Evolutionary conservation across 2,113 vertebrate genomes (phyloP), one percentile per base, ranked within the genome.

Genomic region (Sardina pilchardus): DNA sequence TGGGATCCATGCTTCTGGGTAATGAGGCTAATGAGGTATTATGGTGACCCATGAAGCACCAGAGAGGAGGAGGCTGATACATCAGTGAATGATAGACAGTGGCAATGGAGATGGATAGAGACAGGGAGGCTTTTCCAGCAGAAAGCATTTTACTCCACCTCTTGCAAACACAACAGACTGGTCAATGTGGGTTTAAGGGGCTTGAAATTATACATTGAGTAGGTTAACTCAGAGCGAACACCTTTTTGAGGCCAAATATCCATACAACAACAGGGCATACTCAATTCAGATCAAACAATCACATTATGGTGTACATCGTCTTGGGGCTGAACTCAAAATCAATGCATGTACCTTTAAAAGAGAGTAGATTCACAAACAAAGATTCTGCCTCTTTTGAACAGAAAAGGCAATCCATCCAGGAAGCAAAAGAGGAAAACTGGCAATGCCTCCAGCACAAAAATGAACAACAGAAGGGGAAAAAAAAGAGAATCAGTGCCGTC

Each of bases 381-480:
- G 59, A 56, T 42, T 42, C 39, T 39, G 39, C 39, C 5, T n/a
- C 21, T 63, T 63, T 63, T 63, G 4, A 63, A 24, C 6, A n/a
- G 21, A 26, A 3, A 10, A 71, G 63, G 24, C 56, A n/a, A 63
- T n/a, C 6, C 24, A 63, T 34, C 3, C 4, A 34, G 30, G 21
- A 78, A 78, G 16, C 14, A 78, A 16, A 34, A 78, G 10, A 14
- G 30, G 34, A 14, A 5, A 78, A 36, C 34, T 78, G 30, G 71
- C 71, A 78, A 30, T 14, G 26, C 34, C 30, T 78, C 34, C 30
- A 78, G 12, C 14, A 86, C 45, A 81, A 59, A 75, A 34, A 78
- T 21, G 30, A 78, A 36, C 24, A 67, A 39, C 21, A 53, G 83
- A 89, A 86, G 83, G n/a, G n/a, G n/a, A n/a, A 84, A 83, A 82